phyloP scores from a whole-genome alignment of 2,888 invertebrate genomes.

The Mesorhabditis spiculigera region DNA sequence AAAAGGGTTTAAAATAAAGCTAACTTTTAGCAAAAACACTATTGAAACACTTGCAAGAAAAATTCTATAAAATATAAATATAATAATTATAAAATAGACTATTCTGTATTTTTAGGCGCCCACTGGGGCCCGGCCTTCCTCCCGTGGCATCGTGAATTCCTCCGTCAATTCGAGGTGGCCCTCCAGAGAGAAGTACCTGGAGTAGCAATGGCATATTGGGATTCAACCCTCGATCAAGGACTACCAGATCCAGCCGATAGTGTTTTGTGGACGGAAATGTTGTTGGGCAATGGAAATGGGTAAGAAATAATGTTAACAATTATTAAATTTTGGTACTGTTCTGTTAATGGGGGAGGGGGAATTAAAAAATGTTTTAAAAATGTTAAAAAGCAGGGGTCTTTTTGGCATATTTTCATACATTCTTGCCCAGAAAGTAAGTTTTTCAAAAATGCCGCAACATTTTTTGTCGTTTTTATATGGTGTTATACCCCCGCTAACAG shows the following conservation, averaged over 20 bases:
- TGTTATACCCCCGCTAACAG: too few relatives aligned
- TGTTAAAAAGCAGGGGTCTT: too few relatives aligned
- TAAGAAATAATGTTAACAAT: neutral
- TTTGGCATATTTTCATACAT: too few relatives aligned
- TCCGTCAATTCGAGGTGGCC: constrained; percentile 55
- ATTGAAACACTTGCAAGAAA: too few relatives aligned
- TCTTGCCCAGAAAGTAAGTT: constrained; percentile 24
- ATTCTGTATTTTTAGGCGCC: constrained; percentile 27
- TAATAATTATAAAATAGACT: neutral
- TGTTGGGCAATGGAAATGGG: constrained; percentile 57
- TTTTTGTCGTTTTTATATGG: neutral
- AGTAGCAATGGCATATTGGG: constrained; percentile 55
- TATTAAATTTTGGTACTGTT: too few relatives aligned
- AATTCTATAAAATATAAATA: too few relatives aligned
- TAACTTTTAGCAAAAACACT: too few relatives aligned
- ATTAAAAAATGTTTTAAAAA: too few relatives aligned
- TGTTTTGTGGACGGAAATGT: constrained; percentile 52
- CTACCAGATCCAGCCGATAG: constrained; percentile 55
- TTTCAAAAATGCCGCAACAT: neutral
- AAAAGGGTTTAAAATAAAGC: too few relatives aligned
- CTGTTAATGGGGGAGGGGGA: too few relatives aligned
- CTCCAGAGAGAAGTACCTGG: constrained; percentile 46
- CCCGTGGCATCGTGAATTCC: constrained; percentile 57
- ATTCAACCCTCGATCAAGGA: constrained; percentile 54
- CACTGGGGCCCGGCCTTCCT: constrained; percentile 54